These are phyloP conservation scores for Callospermophilus lateralis DNA, from an alignment of 2,113 vertebrate genomes.

Conservation along the genomic window DNA sequence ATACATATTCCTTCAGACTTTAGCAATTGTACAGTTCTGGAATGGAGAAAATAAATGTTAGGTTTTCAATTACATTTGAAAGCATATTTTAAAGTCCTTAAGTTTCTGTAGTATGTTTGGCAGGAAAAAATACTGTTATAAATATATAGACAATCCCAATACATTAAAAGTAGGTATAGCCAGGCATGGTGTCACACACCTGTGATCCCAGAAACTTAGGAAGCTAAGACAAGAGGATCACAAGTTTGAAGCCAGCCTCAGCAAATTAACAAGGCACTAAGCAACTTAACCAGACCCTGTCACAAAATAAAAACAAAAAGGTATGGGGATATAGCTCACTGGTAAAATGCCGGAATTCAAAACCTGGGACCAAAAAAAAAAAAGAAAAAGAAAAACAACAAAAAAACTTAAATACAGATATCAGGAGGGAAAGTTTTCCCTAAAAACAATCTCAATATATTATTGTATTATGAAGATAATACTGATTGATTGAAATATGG, in stretches of 20 bases:
- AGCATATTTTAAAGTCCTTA: slow-evolving; percentile 36
- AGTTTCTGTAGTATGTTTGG: not conserved
- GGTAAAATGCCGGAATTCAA: too few species aligned
- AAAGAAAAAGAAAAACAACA: not conserved
- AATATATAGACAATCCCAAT: not conserved
- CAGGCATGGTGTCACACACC: too few species aligned
- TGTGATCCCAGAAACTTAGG: too few species aligned
- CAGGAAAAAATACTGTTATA: not conserved
- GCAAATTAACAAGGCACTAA: too few species aligned
- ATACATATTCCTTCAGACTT: slow-evolving; percentile 11
- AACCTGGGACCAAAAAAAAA: too few species aligned
- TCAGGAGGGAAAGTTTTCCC: not conserved
- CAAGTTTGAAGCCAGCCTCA: too few species aligned
- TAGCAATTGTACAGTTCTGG: not conserved
- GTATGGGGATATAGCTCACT: too few species aligned
- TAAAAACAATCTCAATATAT: not conserved
- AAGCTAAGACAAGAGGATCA: too few species aligned
- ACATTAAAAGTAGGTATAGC: not conserved
- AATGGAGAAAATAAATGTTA: slow-evolving; percentile 44
- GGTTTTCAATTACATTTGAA: not conserved
- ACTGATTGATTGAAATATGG: not conserved
- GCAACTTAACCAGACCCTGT: too few species aligned
- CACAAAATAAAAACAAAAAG: too few species aligned
- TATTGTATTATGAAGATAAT: not conserved
- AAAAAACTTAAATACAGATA: not conserved